Evolutionary conservation across 35 echinoderm and acorn worm species (phyloP).

Genomic region (Ophioderma brevispina): DNA sequence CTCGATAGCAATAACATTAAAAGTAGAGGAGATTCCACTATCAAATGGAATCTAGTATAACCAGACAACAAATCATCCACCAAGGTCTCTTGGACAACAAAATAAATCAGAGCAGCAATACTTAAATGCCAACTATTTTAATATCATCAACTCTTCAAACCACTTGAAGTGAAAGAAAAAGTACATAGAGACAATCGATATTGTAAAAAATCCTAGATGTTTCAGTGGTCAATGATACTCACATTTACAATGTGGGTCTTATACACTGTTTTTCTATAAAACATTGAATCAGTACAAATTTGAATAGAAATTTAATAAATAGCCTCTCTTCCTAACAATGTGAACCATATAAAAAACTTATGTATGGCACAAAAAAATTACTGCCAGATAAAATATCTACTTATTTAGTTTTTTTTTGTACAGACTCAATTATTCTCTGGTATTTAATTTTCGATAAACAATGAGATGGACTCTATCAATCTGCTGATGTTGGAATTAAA

Average conservation of each 20-base stretch:
- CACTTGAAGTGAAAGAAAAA: background rate
- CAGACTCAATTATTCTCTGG: no score
- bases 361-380: background rate
- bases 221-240: background rate
- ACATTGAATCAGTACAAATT: background rate
- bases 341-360: background rate
- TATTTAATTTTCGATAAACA: no score
- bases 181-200: background rate
- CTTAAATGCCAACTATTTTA: conserved; percentile 1
- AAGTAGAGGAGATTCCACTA: no score
- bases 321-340: background rate
- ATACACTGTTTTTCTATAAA: background rate
- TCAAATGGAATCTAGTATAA: no score
- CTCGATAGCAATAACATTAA: no score
- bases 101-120: background rate
- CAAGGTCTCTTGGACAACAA: no score
- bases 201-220: background rate
- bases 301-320: conserved; percentile 1
- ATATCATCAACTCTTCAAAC: background rate
- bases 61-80: no score
- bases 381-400: background rate
- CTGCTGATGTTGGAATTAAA: no score
- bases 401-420: no score
- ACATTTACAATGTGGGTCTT: background rate
- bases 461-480: no score